These are phyloP conservation scores for Malacoctenus gilli DNA, from an alignment of 2,797 vertebrate genomes.

Conservation along the genomic window DNA sequence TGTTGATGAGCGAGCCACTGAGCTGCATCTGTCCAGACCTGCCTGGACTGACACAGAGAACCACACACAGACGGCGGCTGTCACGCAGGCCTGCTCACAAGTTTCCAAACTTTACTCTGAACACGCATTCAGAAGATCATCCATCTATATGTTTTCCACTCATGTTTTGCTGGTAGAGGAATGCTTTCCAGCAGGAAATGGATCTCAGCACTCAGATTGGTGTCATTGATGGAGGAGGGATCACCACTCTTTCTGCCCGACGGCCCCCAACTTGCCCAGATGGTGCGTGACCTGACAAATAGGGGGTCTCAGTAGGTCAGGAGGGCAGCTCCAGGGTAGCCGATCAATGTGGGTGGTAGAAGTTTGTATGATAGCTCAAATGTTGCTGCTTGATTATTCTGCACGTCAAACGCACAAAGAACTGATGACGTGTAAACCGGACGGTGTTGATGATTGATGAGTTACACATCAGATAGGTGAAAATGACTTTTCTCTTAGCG, in stretches of 20 bases:
- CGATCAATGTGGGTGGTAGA: conserved; percentile 53
- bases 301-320: conserved; percentile 59
- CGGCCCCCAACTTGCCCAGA: conserved; percentile 42
- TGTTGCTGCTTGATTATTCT: not conserved
- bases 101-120: too few species aligned
- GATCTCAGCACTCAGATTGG: not conserved
- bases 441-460: too few species aligned
- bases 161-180: not conserved
- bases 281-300: conserved; percentile 66
- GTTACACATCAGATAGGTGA: too few species aligned
- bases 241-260: conserved; percentile 1
- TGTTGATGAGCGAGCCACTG: conserved; percentile 6
- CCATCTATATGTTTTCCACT: not conserved
- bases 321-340: conserved; percentile 40
- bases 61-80: too few species aligned
- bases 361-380: not conserved
- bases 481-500: too few species aligned
- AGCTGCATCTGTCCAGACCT: conserved; percentile 5
- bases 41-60: too few species aligned
- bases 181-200: not conserved
- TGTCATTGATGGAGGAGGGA: conserved; percentile 57
- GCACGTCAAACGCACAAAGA: too few species aligned
- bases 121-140: not conserved
- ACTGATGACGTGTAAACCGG: too few species aligned
- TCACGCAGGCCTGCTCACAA: too few species aligned